Base-by-base conservation (phyloP, 2,113 vertebrate genomes). In the Balaenoptera acutorostrata region DNA sequence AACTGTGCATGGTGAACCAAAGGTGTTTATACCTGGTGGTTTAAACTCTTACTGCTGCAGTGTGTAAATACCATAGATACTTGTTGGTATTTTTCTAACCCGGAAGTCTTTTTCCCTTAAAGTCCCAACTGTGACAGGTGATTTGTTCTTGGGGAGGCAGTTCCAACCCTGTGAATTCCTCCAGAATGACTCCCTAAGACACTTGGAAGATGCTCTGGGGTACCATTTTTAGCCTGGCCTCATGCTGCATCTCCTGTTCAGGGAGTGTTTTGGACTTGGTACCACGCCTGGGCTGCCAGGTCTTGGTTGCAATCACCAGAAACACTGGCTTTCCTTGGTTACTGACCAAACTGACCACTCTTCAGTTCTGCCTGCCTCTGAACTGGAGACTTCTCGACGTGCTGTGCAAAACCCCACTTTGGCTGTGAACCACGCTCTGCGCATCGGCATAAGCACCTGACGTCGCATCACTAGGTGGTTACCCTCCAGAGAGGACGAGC, bases 301-400 rank as follows among this genome's bases (percentile, higher is more conserved):
- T n/a, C 61, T 82, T 14, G 1, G 20, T 41, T 39, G n/a, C 59
- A 11, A 0, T 90, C 88, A 25, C 64, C 74, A 33, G 77, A 86
- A 83, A 36, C 13, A 27, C 20, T 15, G 57, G 15, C 31, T 94
- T 95, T 64, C 94, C 93, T 27, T 96, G 95, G 91, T 93, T 46
- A 9, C 33, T 41, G 81, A 97, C 75, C 66, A 88, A 63, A 66
- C 84, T 84, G 85, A 64, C 71, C 81, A 20, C 46, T 75, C 41
- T 77, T 80, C 59, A 55, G 88, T 81, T 88, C 93, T 82, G 55
- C 57, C 75, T 87, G 89, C 93, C 97, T 95, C 39, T 27, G 57
- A 44, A 78, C 15, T 29, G 80, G 68, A 88, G 81, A 46, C 33
- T 90, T 64, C 4, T 74, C 71, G 88, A 44, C 46, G 93, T 23